Conservation (phyloP, 1,140 invertebrate genomes). For the Chelonus insularis region DNA sequence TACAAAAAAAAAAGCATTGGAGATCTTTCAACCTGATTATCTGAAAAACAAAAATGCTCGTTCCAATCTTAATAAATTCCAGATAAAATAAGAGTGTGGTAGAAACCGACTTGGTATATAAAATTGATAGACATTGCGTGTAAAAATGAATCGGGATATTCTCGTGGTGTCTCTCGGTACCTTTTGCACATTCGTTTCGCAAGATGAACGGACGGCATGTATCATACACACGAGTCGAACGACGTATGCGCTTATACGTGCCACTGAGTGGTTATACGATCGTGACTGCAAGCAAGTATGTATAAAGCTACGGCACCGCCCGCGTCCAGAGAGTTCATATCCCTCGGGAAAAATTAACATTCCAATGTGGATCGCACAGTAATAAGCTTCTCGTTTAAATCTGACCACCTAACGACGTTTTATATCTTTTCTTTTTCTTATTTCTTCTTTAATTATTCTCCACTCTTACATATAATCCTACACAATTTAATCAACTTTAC, state of each 20-base stretch:
- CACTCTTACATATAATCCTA: too few relatives aligned
- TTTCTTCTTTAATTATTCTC: too few relatives aligned
- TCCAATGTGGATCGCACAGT: constrained; percentile 15
- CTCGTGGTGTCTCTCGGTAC: not conserved
- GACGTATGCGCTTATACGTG: constrained; percentile 14
- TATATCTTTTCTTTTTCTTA: not conserved
- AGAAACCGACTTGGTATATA: not conserved
- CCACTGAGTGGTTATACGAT: constrained; percentile 12
- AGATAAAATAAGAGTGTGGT: too few relatives aligned
- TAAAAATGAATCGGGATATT: not conserved
- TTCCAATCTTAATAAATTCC: too few relatives aligned
- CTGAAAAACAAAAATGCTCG: not conserved
- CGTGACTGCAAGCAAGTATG: not conserved
- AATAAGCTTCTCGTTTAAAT: constrained; percentile 26
- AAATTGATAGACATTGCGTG: constrained; percentile 6
- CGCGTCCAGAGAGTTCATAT: constrained; percentile 6
- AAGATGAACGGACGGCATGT: constrained; percentile 20
- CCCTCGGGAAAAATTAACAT: constrained; percentile 22
- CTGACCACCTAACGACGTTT: not conserved
- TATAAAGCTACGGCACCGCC: constrained; percentile 6
- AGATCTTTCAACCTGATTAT: too few relatives aligned
- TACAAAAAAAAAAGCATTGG: too few relatives aligned
- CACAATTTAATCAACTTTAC: too few relatives aligned
- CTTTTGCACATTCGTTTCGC: constrained; percentile 2
- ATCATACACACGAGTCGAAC: constrained; percentile 10